Base-by-base conservation (phyloP, 92 coral and sea anemone species). In the Desmophyllum pertusum region DNA sequence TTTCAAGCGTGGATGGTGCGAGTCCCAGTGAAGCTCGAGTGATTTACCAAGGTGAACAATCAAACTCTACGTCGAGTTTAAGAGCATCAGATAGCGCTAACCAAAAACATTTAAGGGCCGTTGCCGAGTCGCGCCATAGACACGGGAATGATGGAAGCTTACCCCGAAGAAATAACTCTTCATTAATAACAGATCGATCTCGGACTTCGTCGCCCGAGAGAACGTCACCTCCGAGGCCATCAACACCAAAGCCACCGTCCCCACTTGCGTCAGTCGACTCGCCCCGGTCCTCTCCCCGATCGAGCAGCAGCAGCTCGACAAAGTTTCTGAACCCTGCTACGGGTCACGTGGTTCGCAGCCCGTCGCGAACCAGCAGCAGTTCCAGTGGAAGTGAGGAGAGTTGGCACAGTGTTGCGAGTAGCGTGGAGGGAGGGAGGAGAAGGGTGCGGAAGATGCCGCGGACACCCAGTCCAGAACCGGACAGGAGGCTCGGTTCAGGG, bases 351-450 rank as follows among this genome's bases (percentile, higher is more conserved):
- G 75, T 78, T 30, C 95, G 97, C 57, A 91, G 92, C 51, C 89
- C 93, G 51, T 93, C 97, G 36, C 89, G 87, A 37, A 93, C 93
- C 29, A 93, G 97, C 75, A 93, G 93, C 84, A 93, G 97, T 70
- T 93, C 97, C 9, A 89, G 97, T 70, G 95, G 88, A 36, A 87
- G 97, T 30, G 83, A 88, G 57, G 94, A 92, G 65, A 91, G 91
- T 76, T 86, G 83, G 87, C 87, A 85, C 15, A 84, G 76, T 79
- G 89, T 91, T 35, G 88, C 84, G 3, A 81, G 89, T 38, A 77
- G 84, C 40, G 41, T 83, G 37, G 81, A 81, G 18, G 86, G 87
- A 59, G 79, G 89, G n/a, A 79, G 88, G 71, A 75, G 88, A 83
- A 87, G 87, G 84, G 37, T 68, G 31, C 89, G 92, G 46, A 89